Percentiles rank a stretch among this genome's conserved stretches.
Conservation (phyloP, 2,113 vertebrate species). For the Proteles cristata region DNA sequence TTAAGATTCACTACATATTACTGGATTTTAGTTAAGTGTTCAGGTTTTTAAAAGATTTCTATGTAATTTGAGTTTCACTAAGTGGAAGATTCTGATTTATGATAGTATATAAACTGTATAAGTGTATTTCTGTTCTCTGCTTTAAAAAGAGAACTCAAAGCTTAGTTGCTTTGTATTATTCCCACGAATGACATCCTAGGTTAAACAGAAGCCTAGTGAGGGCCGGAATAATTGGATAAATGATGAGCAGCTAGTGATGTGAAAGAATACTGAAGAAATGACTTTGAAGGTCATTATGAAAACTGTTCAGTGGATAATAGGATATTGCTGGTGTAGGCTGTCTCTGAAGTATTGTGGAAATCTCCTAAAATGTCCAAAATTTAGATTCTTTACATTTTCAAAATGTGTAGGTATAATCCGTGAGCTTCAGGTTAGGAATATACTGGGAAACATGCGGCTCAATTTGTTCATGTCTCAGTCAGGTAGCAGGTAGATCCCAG, state of each 20-base stretch:
- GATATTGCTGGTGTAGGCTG: conserved; percentile 49
- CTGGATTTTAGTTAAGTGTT: conserved; percentile 1
- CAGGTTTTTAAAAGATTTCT: neutral
- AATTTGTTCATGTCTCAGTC: neutral
- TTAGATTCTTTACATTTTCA: neutral
- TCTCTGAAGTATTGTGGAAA: conserved; percentile 45
- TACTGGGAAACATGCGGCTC: fast-evolving
- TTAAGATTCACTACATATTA: neutral
- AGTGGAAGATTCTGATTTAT: neutral
- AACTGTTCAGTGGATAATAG: conserved; percentile 49
- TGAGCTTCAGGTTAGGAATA: neutral
- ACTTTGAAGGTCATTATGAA: neutral
- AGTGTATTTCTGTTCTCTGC: neutral
- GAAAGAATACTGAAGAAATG: conserved; percentile 51
- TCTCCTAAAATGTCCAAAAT: conserved; percentile 18
- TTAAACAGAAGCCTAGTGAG: conserved; percentile 49
- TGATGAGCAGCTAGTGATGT: conserved; percentile 52
- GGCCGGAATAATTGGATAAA: conserved; percentile 67
- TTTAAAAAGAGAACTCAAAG: conserved; percentile 27
- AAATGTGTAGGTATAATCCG: neutral
- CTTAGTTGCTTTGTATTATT: conserved; percentile 33
- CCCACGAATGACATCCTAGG: conserved; percentile 46
- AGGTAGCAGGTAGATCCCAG: fast-evolving
- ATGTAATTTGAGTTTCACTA: neutral
- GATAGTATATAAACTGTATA: neutral